phyloP scores from a whole-genome alignment of 2,113 vertebrate genomes.

The Nothocercus nigrocapillus region DNA sequence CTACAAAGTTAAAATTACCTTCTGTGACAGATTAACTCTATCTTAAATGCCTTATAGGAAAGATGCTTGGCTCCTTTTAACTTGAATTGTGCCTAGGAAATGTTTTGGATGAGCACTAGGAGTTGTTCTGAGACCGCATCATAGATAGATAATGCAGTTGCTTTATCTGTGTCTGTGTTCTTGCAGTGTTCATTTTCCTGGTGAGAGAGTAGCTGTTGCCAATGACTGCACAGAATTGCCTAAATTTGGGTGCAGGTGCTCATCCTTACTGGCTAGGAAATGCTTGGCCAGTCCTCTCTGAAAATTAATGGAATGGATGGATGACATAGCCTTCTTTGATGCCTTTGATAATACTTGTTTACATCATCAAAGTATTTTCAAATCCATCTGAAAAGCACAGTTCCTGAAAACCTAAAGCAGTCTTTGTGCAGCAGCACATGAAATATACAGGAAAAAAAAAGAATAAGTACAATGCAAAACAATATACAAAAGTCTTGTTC shows the following conservation, averaged over 20 bases:
- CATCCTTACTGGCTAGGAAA: neutral
- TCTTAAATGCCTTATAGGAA: neutral
- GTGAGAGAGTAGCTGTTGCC: neutral
- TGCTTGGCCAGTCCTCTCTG: neutral
- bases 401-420: neutral
- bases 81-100: neutral
- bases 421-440: neutral
- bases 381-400: neutral
- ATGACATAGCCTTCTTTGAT: neutral
- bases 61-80: neutral
- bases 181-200: neutral
- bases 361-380: neutral
- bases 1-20: neutral
- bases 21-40: neutral
- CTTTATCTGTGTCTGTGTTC: neutral
- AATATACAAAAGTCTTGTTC: neutral
- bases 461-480: neutral
- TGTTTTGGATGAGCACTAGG: neutral
- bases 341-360: neutral
- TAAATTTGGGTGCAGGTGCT: neutral
- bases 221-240: neutral
- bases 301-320: neutral
- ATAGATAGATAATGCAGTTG: neutral
- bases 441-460: neutral
- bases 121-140: neutral